Evolutionary conservation across 2,797 vertebrate species (phyloP).

Genomic region (Enteromius anoplus): DNA sequence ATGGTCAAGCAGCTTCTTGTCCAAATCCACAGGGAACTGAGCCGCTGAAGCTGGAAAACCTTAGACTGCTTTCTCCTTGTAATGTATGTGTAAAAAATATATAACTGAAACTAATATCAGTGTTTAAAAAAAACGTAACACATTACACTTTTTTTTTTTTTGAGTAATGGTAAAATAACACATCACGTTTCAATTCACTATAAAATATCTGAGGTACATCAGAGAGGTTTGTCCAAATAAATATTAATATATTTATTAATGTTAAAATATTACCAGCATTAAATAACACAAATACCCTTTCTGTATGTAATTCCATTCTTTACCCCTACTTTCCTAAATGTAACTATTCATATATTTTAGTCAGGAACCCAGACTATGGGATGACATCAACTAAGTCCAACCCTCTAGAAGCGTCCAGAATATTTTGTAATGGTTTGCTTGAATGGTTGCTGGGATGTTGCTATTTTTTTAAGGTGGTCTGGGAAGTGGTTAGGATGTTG

Average conservation of each 20-base stretch:
- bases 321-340: neutral
- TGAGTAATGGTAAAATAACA: too few species aligned
- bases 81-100: neutral
- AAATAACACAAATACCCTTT: too few species aligned
- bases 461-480: neutral
- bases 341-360: neutral
- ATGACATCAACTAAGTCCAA: neutral
- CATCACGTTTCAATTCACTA: too few species aligned
- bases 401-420: neutral
- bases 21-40: neutral
- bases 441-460: neutral
- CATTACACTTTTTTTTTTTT: too few species aligned
- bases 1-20: neutral
- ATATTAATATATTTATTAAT: too few species aligned
- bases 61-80: neutral
- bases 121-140: neutral
- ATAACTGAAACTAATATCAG: neutral
- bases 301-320: too few species aligned
- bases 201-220: too few species aligned
- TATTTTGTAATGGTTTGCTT: neutral
- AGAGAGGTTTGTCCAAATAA: too few species aligned
- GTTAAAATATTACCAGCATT: too few species aligned
- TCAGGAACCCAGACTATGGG: neutral
- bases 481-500: too few species aligned
- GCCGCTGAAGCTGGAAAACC: neutral